Conservation (phyloP, 2,888 invertebrate genomes). For the Ethmia dodecea region DNA sequence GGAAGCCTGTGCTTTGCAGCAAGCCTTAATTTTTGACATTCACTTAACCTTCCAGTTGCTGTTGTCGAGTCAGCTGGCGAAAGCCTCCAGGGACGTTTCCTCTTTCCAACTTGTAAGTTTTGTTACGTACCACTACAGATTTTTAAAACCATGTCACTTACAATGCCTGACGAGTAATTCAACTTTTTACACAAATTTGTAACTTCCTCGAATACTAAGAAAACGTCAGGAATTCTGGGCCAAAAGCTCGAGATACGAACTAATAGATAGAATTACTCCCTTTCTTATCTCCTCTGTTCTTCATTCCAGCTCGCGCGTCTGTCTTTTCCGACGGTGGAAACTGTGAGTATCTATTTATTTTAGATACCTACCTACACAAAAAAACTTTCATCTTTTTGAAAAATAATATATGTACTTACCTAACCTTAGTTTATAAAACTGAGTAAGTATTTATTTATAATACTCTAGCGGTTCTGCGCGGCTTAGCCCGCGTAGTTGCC, state of each 20-base stretch:
- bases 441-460: not conserved
- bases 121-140: not conserved
- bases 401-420: not conserved
- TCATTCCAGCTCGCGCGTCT: conserved; percentile 53
- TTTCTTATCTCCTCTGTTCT: conserved; percentile 6
- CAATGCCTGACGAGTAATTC: not conserved
- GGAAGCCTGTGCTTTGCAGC: no score
- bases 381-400: no score
- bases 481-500: not conserved
- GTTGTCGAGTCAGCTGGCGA: not conserved
- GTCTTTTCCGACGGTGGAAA: conserved; percentile 60
- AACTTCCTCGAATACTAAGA: not conserved
- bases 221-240: not conserved
- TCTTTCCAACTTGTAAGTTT: conserved; percentile 38
- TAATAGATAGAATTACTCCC: conserved; percentile 2
- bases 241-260: not conserved
- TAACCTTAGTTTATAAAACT: not conserved
- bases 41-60: not conserved
- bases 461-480: not conserved
- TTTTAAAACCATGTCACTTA: not conserved
- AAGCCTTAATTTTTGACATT: no score
- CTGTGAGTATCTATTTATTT: conserved; percentile 31
- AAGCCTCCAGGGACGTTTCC: conserved; percentile 28
- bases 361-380: not conserved
- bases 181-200: not conserved